A percentile compares a stretch with the other conserved stretches of the same genome.
phyloP scores from a whole-genome alignment of 2,797 vertebrate genomes.

The Harpagifer antarcticus region DNA sequence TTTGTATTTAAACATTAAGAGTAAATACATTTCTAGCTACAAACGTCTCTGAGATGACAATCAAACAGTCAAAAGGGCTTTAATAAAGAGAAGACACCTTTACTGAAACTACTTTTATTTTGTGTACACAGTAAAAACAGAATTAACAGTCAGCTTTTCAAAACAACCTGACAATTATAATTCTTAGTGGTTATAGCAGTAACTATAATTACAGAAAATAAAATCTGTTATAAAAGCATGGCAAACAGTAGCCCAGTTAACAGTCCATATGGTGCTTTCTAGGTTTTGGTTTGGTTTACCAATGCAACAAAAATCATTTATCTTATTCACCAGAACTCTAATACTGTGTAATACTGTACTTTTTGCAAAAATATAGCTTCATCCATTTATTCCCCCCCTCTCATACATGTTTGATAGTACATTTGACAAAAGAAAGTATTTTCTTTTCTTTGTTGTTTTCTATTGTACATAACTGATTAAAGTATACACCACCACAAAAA shows the following conservation, averaged over 20 bases:
- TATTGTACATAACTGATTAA: conserved; percentile 11
- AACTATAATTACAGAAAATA: conserved; percentile 48
- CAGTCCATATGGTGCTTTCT: conserved; percentile 2
- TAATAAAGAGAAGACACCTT: conserved; percentile 13
- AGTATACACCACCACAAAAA: conserved; percentile 22
- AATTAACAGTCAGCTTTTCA: conserved; percentile 49
- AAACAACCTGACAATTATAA: conserved; percentile 40
- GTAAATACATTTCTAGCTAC: not conserved
- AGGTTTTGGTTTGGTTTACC: conserved; percentile 55
- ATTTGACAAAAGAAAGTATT: not conserved
- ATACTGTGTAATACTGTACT: conserved; percentile 41
- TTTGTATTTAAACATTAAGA: not conserved
- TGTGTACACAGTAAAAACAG: conserved; percentile 64
- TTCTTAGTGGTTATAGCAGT: conserved; percentile 38
- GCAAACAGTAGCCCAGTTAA: conserved; percentile 29
- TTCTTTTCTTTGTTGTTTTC: conserved; percentile 1
- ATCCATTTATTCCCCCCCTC: conserved; percentile 2
- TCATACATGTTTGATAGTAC: conserved; percentile 8
- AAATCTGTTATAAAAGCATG: conserved; percentile 47
- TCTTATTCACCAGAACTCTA: conserved; percentile 16
- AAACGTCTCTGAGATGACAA: not conserved
- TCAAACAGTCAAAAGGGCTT: not conserved
- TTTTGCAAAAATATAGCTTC: conserved; percentile 12
- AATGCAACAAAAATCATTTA: conserved; percentile 48
- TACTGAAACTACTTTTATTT: conserved; percentile 67